Evolutionary conservation across 2,888 invertebrate species (phyloP), one percentile per base, ranked within the genome.

Genomic region (Baccha elongata): DNA sequence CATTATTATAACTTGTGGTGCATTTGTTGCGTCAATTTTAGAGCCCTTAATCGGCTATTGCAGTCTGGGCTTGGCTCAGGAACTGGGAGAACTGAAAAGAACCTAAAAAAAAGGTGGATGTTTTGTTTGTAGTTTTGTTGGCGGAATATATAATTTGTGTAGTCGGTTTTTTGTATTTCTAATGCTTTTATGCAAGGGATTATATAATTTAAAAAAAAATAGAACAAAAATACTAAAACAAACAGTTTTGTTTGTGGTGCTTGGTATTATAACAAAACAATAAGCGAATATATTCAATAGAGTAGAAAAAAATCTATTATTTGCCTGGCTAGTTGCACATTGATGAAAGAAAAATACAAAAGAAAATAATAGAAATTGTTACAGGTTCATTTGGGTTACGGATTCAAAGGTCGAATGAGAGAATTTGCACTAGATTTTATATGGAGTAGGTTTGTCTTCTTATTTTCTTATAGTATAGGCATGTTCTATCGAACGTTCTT

Each of bases 381-480:
- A 35, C 64, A 58, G 69, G 79, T 67, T 79, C 69, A 69, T 80
- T 80, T 75, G 80, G 75, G 80, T 81, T 75, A 65, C 52, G 65
- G 80, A 67, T 58, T 75, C 52, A 71, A 65, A 81, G 75, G 80
- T 75, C 71, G 65, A 65, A 29, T 23, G 35, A 52, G 46, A 64
- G 53, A 71, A 71, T 71, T 42, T 71, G 75, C 46, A 40, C 69
- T 75, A 65, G 69, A 69, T 76, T 44, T 29, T 29, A 32, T 44
- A n/a, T 60, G 19, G 60, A 60, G 60, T 60, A 60, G 60, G 58
- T 13, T 58, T 58, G 21, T 53, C 53, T 53, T 17, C n/a, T n/a
- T n/a, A n/a, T n/a, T n/a, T n/a, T n/a, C n/a, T n/a, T n/a, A n/a
- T n/a, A n/a, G n/a, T n/a, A n/a, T n/a, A n/a, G n/a, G n/a, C n/a